These are phyloP conservation scores for Podotricha telesiphe DNA, from an alignment of 2,888 invertebrate genomes.

Conservation along the genomic window DNA sequence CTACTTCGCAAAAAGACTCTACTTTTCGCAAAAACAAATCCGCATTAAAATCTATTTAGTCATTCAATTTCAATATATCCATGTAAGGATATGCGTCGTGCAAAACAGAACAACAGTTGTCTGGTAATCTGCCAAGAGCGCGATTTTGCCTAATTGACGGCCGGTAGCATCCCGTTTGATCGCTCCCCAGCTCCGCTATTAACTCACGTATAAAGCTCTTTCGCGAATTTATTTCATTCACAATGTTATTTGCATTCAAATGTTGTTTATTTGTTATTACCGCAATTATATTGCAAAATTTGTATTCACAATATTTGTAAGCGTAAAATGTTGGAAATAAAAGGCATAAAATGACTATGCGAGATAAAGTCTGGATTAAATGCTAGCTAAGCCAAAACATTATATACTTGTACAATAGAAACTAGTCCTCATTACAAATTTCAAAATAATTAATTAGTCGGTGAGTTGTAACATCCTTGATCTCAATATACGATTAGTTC, in stretches of 20 bases:
- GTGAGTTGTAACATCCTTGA: conserved; percentile 26
- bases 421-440: neutral
- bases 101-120: conserved; percentile 63
- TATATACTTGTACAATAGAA: neutral
- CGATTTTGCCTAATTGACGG: conserved; percentile 78
- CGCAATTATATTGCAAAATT: neutral
- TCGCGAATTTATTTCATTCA: conserved; percentile 33
- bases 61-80: conserved; percentile 48
- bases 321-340: no score
- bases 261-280: conserved; percentile 7
- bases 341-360: no score
- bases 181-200: conserved; percentile 62
- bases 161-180: conserved; percentile 72
- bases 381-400: neutral
- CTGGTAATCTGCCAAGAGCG: conserved; percentile 77
- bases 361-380: neutral
- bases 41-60: neutral
- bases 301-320: neutral
- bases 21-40: no score
- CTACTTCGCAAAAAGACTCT: no score
- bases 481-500: conserved; percentile 27
- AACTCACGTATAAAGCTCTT: conserved; percentile 58
- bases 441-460: conserved; percentile 6
- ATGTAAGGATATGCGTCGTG: conserved; percentile 58
- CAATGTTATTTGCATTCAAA: conserved; percentile 10